Evolutionary conservation across 2,888 invertebrate genomes (phyloP).

Genomic region (Agriopis marginaria): DNA sequence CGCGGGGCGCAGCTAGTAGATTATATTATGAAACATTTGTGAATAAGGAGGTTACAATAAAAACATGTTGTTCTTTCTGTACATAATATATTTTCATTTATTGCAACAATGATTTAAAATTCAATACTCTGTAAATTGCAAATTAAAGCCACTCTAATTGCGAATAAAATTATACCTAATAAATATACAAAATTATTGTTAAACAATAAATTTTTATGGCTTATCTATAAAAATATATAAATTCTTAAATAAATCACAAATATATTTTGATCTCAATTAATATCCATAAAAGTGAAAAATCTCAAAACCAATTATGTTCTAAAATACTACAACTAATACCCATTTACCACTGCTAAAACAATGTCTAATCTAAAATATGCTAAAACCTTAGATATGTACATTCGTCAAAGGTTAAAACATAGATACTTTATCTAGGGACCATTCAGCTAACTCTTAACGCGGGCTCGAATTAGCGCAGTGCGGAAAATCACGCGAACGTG

Average conservation of each 20-base stretch:
- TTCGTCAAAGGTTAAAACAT: not conserved
- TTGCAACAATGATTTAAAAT: no score
- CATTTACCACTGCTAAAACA: not conserved
- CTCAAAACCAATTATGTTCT: not conserved
- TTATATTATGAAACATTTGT: no score
- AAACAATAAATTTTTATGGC: constrained; percentile 2
- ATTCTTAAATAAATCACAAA: not conserved
- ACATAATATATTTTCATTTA: no score
- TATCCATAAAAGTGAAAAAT: not conserved
- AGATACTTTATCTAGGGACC: no score
- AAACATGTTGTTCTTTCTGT: no score
- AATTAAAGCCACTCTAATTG: not conserved
- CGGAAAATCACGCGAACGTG: no score
- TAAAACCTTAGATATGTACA: not conserved
- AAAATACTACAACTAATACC: constrained; percentile 10
- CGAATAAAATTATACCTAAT: not conserved
- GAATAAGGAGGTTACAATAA: no score
- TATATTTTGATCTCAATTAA: not conserved
- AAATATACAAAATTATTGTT: constrained; percentile 1
- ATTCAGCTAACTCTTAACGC: no score
- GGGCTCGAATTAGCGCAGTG: no score
- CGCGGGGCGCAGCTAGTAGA: no score
- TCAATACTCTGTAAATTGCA: no score
- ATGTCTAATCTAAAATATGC: not conserved
- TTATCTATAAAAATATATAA: not conserved